Percentiles rank a stretch among this genome's conserved stretches.
Evolutionary conservation across 2,888 invertebrate species (phyloP).

Genomic region (Synanthedon andrenaeformis): DNA sequence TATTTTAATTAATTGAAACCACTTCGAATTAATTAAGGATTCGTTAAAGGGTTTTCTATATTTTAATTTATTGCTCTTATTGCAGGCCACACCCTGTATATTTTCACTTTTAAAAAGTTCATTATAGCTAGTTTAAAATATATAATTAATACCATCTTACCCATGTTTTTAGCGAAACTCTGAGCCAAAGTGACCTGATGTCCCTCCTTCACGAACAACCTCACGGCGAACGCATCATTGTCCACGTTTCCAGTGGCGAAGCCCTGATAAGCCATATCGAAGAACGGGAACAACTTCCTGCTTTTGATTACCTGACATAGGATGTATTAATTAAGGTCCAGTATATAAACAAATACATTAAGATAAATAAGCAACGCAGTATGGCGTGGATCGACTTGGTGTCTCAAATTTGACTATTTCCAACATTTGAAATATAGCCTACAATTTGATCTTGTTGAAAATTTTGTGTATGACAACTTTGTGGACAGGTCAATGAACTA

Average conservation of each 20-base stretch:
- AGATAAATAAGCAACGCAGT: not conserved
- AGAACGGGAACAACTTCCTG: constrained; percentile 87
- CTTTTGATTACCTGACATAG: constrained; percentile 76
- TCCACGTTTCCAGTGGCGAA: constrained; percentile 91
- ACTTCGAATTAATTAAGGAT: too few relatives aligned
- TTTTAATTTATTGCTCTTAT: too few relatives aligned
- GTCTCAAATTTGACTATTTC: not conserved
- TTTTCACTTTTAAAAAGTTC: too few relatives aligned
- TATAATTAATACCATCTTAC: constrained; percentile 19
- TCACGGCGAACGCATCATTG: constrained; percentile 89
- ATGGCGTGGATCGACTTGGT: too few relatives aligned
- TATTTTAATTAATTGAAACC: too few relatives aligned
- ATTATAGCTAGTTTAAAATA: too few relatives aligned
- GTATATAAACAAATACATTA: not conserved
- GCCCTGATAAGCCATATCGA: constrained; percentile 99
- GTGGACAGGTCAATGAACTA: too few relatives aligned
- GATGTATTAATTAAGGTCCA: not conserved
- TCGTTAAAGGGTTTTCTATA: too few relatives aligned
- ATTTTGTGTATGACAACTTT: too few relatives aligned
- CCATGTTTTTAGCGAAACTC: constrained; percentile 99
- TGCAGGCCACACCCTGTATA: too few relatives aligned
- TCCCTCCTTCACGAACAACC: constrained; percentile 89
- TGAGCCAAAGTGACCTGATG: constrained; percentile 89
- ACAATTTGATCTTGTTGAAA: too few relatives aligned
- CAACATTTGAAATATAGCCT: not conserved